Evolutionary conservation across 23 tunicate genomes (phyloP).

Genomic region (Trididemnum clinides): DNA sequence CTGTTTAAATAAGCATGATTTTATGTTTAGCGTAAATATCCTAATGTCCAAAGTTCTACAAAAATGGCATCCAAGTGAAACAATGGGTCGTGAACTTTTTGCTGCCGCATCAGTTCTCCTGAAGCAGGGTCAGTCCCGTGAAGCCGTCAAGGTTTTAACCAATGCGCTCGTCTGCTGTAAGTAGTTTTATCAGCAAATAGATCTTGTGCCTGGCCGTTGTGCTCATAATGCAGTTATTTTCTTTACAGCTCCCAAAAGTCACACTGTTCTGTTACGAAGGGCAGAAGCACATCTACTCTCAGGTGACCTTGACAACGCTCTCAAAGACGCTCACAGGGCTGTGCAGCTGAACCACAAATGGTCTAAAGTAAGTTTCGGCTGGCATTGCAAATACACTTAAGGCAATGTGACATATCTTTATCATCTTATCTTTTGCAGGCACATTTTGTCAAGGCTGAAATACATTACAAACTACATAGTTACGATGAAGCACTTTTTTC

Average conservation of each 20-base stretch:
- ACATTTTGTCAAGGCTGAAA: slow-evolving; percentile 30
- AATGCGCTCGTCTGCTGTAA: slow-evolving; percentile 55
- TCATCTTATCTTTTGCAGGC: neutral
- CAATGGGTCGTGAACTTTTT: slow-evolving; percentile 27
- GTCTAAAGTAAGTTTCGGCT: slow-evolving; percentile 36
- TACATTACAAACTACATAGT: neutral
- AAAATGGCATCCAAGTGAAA: slow-evolving; percentile 65
- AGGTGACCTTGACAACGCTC: slow-evolving; percentile 7
- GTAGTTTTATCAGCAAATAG: too few relatives aligned
- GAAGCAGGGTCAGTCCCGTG: slow-evolving; percentile 1
- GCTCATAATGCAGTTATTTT: too few relatives aligned
- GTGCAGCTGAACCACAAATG: neutral
- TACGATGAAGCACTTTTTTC: slow-evolving; percentile 44
- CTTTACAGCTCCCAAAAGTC: slow-evolving; percentile 47
- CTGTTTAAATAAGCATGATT: neutral
- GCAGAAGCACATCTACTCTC: slow-evolving; percentile 42
- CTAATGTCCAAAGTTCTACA: neutral
- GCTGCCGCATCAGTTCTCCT: slow-evolving; percentile 27
- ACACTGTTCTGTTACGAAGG: slow-evolving; percentile 26
- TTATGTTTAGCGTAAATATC: slow-evolving; percentile 11
- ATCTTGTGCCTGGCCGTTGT: neutral
- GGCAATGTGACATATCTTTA: neutral
- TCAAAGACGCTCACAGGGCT: slow-evolving; percentile 27
- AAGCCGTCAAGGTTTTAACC: slow-evolving; percentile 55
- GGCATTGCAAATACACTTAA: neutral